A percentile compares a stretch with the other conserved stretches of the same genome.
Conservation (phyloP, 1,140 invertebrate genomes). For the Drosophila rufa region DNA sequence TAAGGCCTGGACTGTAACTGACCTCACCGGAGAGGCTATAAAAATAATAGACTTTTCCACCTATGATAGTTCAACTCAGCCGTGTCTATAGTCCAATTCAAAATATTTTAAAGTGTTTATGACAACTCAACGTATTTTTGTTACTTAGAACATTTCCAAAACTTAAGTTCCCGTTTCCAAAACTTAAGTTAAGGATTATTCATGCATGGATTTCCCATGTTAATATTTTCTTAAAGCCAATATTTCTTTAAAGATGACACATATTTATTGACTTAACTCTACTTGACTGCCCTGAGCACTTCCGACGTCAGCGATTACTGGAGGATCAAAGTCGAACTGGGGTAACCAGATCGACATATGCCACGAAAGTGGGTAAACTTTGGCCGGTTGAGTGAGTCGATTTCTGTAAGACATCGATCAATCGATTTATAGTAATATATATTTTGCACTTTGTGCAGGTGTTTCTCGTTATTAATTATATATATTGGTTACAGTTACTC, state of each 20-base stretch:
- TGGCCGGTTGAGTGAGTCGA: not conserved
- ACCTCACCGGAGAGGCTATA: constrained; percentile 12
- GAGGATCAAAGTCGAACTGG: constrained; percentile 40
- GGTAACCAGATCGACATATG: constrained; percentile 1
- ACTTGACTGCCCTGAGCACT: constrained; percentile 1
- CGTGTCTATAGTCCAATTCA: not conserved
- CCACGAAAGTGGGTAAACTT: constrained; percentile 11
- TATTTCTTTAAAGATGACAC: constrained; percentile 44
- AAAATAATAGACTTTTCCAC: not conserved
- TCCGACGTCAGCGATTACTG: constrained; percentile 47
- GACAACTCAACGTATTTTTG: not conserved
- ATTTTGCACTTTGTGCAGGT: constrained; percentile 33
- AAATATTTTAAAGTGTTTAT: not conserved
- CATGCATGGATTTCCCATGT: constrained; percentile 27
- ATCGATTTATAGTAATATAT: not conserved
- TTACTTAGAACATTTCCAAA: not conserved
- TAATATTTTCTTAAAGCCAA: constrained; percentile 17
- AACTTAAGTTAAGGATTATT: constrained; percentile 9
- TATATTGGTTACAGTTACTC: constrained; percentile 16
- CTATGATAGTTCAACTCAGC: not conserved
- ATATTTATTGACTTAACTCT: constrained; percentile 10
- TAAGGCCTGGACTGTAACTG: constrained; percentile 1
- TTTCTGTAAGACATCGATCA: constrained; percentile 19
- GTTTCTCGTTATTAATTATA: constrained; percentile 15
- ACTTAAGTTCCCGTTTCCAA: not conserved